phyloP scores from a whole-genome alignment of 2,113 vertebrate genomes.

The Turnix velox region DNA sequence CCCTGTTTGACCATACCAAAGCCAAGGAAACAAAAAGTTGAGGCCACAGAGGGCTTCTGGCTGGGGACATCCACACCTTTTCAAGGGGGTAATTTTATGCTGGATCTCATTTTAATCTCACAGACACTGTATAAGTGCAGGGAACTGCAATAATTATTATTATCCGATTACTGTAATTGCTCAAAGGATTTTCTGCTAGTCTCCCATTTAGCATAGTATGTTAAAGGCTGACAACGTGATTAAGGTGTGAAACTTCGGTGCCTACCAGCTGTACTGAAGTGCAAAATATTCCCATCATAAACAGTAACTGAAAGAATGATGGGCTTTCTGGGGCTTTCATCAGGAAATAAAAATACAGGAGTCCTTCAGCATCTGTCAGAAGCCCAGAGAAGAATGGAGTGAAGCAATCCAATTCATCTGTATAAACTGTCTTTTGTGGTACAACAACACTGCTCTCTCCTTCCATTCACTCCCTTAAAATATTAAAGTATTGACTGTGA shows the following conservation, averaged over 20 bases:
- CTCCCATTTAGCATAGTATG: neutral
- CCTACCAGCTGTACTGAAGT: neutral
- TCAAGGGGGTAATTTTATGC: neutral
- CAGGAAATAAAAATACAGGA: slow-evolving; percentile 15
- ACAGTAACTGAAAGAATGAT: slow-evolving; percentile 4
- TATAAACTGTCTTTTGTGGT: neutral
- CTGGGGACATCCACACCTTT: neutral
- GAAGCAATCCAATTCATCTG: neutral
- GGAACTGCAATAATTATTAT: slow-evolving; percentile 33
- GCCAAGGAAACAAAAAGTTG: neutral
- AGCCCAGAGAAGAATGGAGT: neutral
- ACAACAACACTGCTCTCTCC: neutral
- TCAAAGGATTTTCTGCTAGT: slow-evolving; percentile 38
- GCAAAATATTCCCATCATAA: slow-evolving; percentile 32
- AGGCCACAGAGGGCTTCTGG: neutral
- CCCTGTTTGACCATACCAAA: neutral
- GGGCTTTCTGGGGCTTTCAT: slow-evolving; percentile 8
- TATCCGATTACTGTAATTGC: slow-evolving; percentile 42
- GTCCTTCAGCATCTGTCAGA: neutral
- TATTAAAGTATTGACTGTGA: neutral
- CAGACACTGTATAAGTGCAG: neutral
- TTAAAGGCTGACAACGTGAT: slow-evolving; percentile 22
- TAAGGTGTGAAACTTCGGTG: slow-evolving; percentile 22
- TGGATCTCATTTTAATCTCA: slow-evolving; percentile 32
- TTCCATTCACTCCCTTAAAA: neutral